Conservation (phyloP, 2,113 vertebrate species). For the Brachypteracias leptosomus region DNA sequence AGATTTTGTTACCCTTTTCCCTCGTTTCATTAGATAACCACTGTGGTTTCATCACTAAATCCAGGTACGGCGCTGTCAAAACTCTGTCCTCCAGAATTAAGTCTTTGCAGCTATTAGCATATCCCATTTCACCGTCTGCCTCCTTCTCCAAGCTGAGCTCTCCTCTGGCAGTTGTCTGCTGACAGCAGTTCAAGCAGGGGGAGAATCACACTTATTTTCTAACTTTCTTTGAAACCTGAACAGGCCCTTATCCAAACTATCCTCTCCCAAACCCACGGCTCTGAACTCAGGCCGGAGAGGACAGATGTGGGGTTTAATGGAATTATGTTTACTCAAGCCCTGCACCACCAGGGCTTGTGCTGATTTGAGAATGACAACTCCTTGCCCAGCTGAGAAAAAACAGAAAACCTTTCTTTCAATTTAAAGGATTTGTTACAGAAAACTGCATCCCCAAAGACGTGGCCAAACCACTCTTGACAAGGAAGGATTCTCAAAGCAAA, state of each 20-base stretch:
- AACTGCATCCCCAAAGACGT: neutral
- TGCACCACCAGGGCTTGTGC: neutral
- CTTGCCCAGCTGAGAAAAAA: constrained; percentile 1
- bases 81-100: neutral
- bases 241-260: neutral
- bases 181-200: accelerated
- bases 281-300: neutral
- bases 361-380: neutral
- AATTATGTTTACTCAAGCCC: constrained; percentile 11
- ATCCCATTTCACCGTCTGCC: neutral
- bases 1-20: neutral
- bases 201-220: neutral
- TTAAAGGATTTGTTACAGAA: neutral
- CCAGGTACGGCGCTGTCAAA: neutral
- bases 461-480: neutral
- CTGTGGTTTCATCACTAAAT: neutral
- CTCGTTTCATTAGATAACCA: neutral
- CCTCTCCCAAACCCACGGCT: neutral
- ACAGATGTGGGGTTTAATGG: neutral
- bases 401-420: neutral
- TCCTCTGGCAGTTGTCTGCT: neutral
- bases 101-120: neutral
- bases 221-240: neutral
- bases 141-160: neutral
- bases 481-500: neutral